Conservation (phyloP, 2,888 invertebrate species). For the Caprella mutica region DNA sequence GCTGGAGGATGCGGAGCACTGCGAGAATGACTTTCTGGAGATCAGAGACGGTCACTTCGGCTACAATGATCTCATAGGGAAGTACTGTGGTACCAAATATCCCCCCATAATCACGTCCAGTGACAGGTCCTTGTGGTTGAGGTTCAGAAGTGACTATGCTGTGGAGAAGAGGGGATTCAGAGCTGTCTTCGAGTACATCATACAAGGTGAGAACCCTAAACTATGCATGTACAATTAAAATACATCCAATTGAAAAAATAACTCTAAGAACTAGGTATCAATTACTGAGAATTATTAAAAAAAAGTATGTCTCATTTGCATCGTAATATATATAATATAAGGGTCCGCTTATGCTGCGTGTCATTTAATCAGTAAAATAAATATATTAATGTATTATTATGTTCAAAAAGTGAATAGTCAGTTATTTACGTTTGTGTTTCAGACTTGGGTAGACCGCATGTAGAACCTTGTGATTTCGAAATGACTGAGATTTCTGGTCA, state of each 20-base stretch:
- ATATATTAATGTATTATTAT: not conserved
- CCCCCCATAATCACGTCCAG: conserved; percentile 62
- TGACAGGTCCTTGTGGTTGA: conserved; percentile 62
- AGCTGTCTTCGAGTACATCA: conserved; percentile 59
- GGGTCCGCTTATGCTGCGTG: too few species aligned
- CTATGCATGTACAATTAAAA: too few species aligned
- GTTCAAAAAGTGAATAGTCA: not conserved
- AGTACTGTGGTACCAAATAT: conserved; percentile 58
- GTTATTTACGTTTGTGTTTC: conserved; percentile 21
- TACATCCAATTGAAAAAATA: too few species aligned
- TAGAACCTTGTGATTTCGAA: conserved; percentile 51
- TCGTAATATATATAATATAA: too few species aligned
- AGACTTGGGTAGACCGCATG: conserved; percentile 46
- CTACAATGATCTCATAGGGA: conserved; percentile 54
- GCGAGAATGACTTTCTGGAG: conserved; percentile 69
- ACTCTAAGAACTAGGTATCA: too few species aligned
- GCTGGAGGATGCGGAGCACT: conserved; percentile 55
- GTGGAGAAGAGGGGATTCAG: conserved; percentile 67
- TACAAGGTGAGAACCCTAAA: conserved; percentile 48
- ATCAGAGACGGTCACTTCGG: conserved; percentile 71
- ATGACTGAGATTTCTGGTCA: conserved; percentile 48
- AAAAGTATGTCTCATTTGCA: too few species aligned
- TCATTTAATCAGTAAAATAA: not conserved
- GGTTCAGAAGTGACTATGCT: conserved; percentile 66
- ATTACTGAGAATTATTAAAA: too few species aligned